Base-by-base conservation (phyloP, 2,113 vertebrate genomes). In the Pangasianodon gigas region DNA sequence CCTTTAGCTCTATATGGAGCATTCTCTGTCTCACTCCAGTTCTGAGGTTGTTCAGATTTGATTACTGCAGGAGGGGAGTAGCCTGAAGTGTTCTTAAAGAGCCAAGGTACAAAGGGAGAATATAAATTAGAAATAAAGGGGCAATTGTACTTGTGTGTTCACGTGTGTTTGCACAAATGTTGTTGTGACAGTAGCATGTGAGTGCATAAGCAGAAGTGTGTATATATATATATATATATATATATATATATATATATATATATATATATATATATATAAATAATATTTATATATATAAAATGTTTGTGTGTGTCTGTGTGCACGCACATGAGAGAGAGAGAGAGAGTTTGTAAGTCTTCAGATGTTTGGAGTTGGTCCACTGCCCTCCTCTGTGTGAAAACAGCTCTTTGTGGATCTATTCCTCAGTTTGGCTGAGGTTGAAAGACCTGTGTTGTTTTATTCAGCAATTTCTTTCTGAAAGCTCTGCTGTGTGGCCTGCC, bases 371-470 rank as follows among this genome's bases (percentile, higher is more conserved):
- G 58, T 58, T 82, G 87, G 54, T 89, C 88, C 88, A 89, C 48
- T 54, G 82, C 58, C 32, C 74, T 56, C 60, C 89, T n/a, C n/a
- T 85, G 89, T 48, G 74, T 86, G 89, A 92, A 92, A 86, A 86
- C 87, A 87, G 80, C 82, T 87, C 91, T 90, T 92, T 92, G 91
- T 92, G 62, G 85, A 85, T 82, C 65, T 58, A 54, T 84, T 86
- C 87, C 77, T 90, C 62, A 52, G 54, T 91, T 87, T 92, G 91
- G 91, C 91, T 24, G 52, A 82, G 90, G 88, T 91, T 91, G 90
- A 92, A 92, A 89, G 88, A 77, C 71, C 26, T 29, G 62, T 60
- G 82, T 91, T 92, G 91, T 92, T 92, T 90, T 89, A 91, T 91
- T 92, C 88, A 90, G 67, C 87, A 21, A 26, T 90, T 89, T 87